Evolutionary conservation across 2,113 vertebrate genomes (phyloP).

Genomic region (Elephas maximus): DNA sequence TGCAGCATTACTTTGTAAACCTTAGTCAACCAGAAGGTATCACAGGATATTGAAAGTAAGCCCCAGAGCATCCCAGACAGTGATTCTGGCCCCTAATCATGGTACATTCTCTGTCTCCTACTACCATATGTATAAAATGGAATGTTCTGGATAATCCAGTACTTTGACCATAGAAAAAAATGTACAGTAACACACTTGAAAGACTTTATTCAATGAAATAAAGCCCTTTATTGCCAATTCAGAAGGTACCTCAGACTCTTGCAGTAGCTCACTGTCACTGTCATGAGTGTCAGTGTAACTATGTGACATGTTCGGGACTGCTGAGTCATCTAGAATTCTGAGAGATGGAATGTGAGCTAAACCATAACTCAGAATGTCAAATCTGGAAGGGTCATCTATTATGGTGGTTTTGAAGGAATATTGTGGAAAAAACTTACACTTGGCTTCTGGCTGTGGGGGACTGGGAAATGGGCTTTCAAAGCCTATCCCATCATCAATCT

Average conservation of each 20-base stretch:
- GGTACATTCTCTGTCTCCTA: neutral
- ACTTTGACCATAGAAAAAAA: neutral
- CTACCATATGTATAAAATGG: neutral
- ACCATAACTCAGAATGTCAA: neutral
- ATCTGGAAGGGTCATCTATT: neutral
- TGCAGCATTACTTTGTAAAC: fast-evolving
- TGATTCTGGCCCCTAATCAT: neutral
- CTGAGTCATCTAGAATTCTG: neutral
- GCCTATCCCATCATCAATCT: neutral
- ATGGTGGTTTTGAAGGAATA: neutral
- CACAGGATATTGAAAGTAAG: neutral
- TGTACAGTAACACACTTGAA: neutral
- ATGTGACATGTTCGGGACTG: neutral
- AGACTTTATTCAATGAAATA: neutral
- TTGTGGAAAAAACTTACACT: neutral
- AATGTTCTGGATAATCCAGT: neutral
- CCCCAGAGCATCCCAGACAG: neutral
- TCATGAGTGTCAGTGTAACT: neutral
- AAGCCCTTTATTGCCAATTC: neutral
- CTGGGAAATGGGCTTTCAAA: neutral
- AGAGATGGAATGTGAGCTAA: neutral
- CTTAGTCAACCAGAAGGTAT: neutral
- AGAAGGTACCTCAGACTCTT: neutral
- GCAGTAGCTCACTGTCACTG: neutral
- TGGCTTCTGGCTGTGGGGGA: neutral